Evolutionary conservation across 2,888 invertebrate species (phyloP).

Genomic region (Leistus spinibarbis): DNA sequence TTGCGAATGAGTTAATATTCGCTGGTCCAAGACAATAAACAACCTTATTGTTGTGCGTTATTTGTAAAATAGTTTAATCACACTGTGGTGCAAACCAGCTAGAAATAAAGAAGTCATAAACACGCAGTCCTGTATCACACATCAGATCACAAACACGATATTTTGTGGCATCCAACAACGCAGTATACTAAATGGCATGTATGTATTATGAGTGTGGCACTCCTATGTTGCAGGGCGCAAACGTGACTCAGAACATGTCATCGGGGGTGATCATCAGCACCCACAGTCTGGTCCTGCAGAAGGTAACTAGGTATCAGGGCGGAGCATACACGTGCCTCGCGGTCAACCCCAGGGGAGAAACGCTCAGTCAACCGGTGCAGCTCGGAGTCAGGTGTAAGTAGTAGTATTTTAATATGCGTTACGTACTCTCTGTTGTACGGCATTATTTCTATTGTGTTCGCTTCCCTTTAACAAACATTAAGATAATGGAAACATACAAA

Average conservation of each 20-base stretch:
- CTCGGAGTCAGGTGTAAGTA: slow-evolving; percentile 85
- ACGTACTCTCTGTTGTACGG: neutral
- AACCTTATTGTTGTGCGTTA: too few relatives aligned
- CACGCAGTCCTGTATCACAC: slow-evolving; percentile 11
- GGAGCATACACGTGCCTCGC: slow-evolving; percentile 86
- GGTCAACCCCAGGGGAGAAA: slow-evolving; percentile 82
- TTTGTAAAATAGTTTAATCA: neutral
- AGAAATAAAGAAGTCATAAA: slow-evolving; percentile 8
- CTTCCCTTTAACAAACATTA: slow-evolving; percentile 40
- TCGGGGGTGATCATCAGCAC: slow-evolving; percentile 87
- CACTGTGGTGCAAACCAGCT: neutral
- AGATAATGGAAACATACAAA: slow-evolving; percentile 36
- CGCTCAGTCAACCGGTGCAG: slow-evolving; percentile 75
- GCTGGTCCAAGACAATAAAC: too few relatives aligned
- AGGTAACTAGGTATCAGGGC: slow-evolving; percentile 79
- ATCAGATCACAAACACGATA: neutral
- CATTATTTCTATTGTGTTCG: slow-evolving; percentile 30
- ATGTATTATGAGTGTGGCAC: neutral
- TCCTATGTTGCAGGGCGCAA: slow-evolving; percentile 65
- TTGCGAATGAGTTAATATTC: too few relatives aligned
- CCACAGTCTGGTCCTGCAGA: slow-evolving; percentile 85
- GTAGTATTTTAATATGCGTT: too few relatives aligned
- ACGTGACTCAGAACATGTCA: slow-evolving; percentile 80
- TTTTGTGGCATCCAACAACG: neutral
- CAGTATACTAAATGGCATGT: neutral